Conservation (phyloP, 2,113 vertebrate species). For the Donacobius atricapilla region DNA sequence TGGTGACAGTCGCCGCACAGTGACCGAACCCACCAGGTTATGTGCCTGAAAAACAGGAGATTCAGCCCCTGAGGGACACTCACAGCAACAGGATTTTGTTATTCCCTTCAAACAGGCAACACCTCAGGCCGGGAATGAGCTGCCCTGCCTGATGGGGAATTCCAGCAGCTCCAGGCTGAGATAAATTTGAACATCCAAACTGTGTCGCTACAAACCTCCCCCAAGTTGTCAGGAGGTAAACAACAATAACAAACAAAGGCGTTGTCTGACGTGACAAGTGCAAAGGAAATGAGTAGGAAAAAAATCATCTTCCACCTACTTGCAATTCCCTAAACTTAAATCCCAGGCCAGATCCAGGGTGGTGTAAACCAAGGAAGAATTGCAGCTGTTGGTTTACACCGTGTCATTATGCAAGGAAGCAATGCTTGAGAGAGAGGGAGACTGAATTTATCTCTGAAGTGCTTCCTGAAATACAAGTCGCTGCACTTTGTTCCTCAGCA, state of each 20-base stretch:
- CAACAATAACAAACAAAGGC: not conserved
- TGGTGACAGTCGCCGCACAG: rapidly evolving
- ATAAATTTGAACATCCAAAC: not conserved
- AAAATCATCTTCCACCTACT: not conserved
- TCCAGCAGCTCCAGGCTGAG: not conserved
- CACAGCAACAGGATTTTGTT: not conserved
- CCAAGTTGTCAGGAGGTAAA: not conserved
- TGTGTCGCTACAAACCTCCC: not conserved
- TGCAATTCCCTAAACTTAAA: not conserved
- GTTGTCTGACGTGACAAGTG: not conserved
- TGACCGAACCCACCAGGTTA: not conserved
- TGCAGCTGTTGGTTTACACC: not conserved
- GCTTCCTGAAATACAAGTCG: not conserved
- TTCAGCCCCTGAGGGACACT: not conserved
- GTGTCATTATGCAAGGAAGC: not conserved
- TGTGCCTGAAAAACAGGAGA: rapidly evolving
- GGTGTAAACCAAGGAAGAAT: not conserved
- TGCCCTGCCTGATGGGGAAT: not conserved
- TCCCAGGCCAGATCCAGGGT: not conserved
- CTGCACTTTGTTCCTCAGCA: slow-evolving; percentile 34
- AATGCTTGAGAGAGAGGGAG: not conserved
- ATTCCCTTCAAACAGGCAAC: not conserved
- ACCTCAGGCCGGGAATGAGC: rapidly evolving
- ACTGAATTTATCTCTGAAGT: not conserved
- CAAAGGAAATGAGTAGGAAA: not conserved